These are phyloP conservation scores for Gallinago solitaria DNA, from an alignment of 2,797 vertebrate species.

Conservation along the genomic window DNA sequence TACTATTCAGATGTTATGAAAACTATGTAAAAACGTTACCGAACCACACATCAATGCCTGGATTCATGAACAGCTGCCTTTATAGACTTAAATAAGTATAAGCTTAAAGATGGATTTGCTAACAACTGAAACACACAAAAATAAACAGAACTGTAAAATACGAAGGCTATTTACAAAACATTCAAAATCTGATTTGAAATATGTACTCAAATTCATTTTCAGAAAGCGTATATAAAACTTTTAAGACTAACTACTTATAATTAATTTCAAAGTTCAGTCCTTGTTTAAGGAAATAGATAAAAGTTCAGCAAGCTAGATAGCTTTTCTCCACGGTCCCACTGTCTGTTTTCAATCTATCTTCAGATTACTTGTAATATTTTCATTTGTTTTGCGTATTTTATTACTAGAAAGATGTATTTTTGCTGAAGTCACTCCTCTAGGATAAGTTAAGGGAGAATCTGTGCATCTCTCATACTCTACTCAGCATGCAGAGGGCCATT, in stretches of 20 bases:
- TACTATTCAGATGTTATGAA: background rate
- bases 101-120: background rate
- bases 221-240: background rate
- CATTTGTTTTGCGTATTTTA: background rate
- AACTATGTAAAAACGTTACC: background rate
- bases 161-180: background rate
- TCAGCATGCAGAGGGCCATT: background rate
- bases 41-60: background rate
- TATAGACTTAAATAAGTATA: background rate
- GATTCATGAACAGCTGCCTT: background rate
- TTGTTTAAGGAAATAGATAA: background rate
- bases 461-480: background rate
- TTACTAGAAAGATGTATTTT: background rate
- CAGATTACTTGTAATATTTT: background rate
- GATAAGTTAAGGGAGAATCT: background rate
- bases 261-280: background rate
- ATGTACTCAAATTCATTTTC: background rate
- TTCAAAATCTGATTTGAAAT: background rate
- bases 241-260: background rate
- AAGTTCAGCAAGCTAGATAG: background rate
- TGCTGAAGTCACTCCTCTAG: background rate
- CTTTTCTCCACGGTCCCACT: background rate
- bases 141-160: background rate
- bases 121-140: background rate
- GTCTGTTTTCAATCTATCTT: background rate